Base-by-base conservation (phyloP, 1,140 invertebrate genomes). In the Bradynema listronoti region DNA sequence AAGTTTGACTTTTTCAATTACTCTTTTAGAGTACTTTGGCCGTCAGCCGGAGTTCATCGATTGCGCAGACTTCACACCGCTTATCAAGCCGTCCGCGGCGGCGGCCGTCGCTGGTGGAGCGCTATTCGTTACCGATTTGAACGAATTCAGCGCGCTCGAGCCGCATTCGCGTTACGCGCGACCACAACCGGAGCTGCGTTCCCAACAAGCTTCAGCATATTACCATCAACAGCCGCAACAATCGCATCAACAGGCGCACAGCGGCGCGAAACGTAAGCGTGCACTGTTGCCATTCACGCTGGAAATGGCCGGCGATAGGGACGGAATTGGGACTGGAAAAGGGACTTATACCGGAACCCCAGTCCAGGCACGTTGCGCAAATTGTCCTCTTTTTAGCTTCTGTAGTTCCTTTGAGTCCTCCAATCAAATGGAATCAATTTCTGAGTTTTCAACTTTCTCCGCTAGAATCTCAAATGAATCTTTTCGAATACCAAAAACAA, bases 11-110 rank as follows among this genome's bases (percentile, higher is more conserved):
- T n/a, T n/a, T n/a, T n/a, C n/a, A n/a, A n/a, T 29, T 68, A 19
- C 42, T 58, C 34, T 53, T 72, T 45, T 45, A 72, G 70, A 72
- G 29, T 73, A 75, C 50, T 36, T 72, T 59, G 71, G 72, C n/a
- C 39, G 51, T 22, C 65, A 75, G 42, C 71, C 71, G 14, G 55
- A 65, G 34, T 54, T 75, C 29, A 56, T 73, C 19, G 71, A 75
- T 27, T 72, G 68, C 30, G 54, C 66, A 11, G 72, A 73, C 29
- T 73, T 73, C 47, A 59, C 57, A 25, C 72, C 71, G 1, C 52
- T 73, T 16, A 65, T 65, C 30, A 64, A 65, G 22, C 65, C 63
- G 5, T 51, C 70, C 32, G 50, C 61, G 11, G 63, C 53, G 32
- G 39, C 47, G 22, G 46, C 53, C 32, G 32, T 29, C 29, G 4